Evolutionary conservation across 1,140 invertebrate species (phyloP).

Genomic region (Drosophila azteca): DNA sequence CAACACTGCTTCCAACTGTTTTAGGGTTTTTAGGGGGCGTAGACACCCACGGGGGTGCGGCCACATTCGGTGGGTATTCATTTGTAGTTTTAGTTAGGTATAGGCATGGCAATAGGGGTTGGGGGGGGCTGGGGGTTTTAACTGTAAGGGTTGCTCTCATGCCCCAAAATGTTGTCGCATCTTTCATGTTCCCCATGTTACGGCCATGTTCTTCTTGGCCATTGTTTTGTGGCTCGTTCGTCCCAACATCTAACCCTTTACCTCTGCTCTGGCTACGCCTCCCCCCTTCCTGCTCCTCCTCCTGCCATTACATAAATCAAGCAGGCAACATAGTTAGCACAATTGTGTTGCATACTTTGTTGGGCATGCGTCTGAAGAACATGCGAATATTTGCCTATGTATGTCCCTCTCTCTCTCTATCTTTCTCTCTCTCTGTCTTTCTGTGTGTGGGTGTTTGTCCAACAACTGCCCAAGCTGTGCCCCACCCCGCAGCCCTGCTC

Average conservation of each 20-base stretch:
- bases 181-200: constrained; percentile 8
- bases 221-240: constrained; percentile 54
- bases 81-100: constrained; percentile 63
- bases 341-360: constrained; percentile 79
- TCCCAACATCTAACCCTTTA: constrained; percentile 18
- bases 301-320: constrained; percentile 33
- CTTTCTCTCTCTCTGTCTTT: constrained; percentile 1
- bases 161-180: constrained; percentile 13
- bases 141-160: constrained; percentile 60
- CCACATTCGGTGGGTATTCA: constrained; percentile 57
- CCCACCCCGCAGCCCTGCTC: background rate
- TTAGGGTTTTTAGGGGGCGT: background rate
- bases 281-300: background rate
- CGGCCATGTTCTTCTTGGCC: constrained; percentile 39
- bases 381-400: constrained; percentile 51
- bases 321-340: constrained; percentile 74
- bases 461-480: constrained; percentile 61
- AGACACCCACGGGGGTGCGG: background rate
- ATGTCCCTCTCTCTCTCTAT: constrained; percentile 2
- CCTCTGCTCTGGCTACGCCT: background rate
- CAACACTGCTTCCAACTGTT: constrained; percentile 13
- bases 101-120: background rate
- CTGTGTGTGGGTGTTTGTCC: constrained; percentile 45
- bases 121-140: constrained; percentile 5
- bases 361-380: constrained; percentile 72